Evolutionary conservation across 2,113 vertebrate species (phyloP).

Genomic region (Petrocephalus zakoni): DNA sequence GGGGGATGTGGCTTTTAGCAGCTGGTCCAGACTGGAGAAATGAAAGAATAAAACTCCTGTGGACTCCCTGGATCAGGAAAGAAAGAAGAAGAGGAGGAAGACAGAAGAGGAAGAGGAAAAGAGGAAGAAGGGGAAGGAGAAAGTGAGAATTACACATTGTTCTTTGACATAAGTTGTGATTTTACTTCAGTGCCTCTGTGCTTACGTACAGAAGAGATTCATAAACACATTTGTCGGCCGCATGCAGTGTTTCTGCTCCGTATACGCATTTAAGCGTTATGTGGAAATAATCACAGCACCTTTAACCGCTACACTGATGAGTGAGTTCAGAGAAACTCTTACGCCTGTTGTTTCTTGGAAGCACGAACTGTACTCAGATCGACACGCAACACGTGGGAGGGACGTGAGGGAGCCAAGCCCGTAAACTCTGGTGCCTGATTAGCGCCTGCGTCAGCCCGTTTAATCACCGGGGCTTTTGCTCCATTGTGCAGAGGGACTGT

Average conservation of each 20-base stretch:
- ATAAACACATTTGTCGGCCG: background rate
- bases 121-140: background rate
- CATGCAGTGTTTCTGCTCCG: background rate
- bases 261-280: background rate
- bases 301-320: background rate
- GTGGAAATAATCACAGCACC: background rate
- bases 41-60: conserved; percentile 62
- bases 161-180: background rate
- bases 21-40: conserved; percentile 41
- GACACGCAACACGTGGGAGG: background rate
- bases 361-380: background rate
- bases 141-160: background rate
- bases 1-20: conserved; percentile 21
- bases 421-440: background rate
- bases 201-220: background rate
- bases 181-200: background rate
- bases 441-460: background rate
- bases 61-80: conserved; percentile 61
- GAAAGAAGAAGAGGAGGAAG: conserved; percentile 20
- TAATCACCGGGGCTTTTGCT: background rate
- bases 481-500: background rate
- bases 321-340: background rate
- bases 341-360: background rate
- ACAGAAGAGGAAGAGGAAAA: background rate
- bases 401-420: background rate